Percentiles rank a stretch among this genome's conserved stretches.
Evolutionary conservation across 2,113 vertebrate genomes (phyloP).

Genomic region (Epinephelus fuscoguttatus): DNA sequence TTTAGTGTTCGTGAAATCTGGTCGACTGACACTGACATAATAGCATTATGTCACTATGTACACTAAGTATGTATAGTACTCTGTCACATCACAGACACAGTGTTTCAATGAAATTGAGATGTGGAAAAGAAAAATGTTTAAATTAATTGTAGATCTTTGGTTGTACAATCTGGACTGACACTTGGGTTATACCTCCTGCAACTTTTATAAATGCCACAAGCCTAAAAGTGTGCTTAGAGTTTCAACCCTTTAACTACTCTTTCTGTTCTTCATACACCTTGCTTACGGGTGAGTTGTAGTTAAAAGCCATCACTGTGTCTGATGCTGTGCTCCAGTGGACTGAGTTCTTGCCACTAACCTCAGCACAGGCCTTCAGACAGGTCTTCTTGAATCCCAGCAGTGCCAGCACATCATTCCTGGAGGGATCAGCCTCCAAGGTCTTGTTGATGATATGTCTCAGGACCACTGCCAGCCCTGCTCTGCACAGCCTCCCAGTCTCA

Average conservation of each 20-base stretch:
- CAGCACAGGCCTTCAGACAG: conserved; percentile 97
- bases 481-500: conserved; percentile 87
- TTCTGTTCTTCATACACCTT: not conserved
- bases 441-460: conserved; percentile 91
- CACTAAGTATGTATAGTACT: not conserved
- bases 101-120: not conserved
- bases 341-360: conserved; percentile 84
- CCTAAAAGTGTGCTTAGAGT: not conserved
- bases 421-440: conserved; percentile 83
- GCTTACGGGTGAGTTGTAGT: not conserved
- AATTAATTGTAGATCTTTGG: not conserved
- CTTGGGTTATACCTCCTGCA: not conserved
- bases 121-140: not conserved
- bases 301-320: not conserved
- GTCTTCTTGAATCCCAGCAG: conserved; percentile 98
- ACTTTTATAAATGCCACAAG: not conserved
- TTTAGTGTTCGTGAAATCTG: not conserved
- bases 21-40: not conserved
- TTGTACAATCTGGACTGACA: not conserved
- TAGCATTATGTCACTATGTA: not conserved
- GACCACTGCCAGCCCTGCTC: conserved; percentile 95
- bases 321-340: not conserved
- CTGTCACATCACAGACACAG: not conserved
- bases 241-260: not conserved
- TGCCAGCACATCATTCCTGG: conserved; percentile 87